These are phyloP conservation scores for Lamprotornis superbus DNA, from an alignment of 2,113 vertebrate genomes.

Conservation along the genomic window DNA sequence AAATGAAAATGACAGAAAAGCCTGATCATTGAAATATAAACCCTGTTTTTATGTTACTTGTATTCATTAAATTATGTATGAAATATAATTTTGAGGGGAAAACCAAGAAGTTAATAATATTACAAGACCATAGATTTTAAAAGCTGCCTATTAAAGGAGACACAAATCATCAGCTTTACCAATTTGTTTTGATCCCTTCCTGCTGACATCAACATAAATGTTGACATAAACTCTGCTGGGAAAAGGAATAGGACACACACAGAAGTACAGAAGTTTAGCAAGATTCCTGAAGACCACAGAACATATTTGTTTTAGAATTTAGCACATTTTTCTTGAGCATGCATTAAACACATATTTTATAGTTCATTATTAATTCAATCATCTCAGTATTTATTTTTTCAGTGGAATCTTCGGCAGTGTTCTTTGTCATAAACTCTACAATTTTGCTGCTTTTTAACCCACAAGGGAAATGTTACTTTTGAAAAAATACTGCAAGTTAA, in stretches of 20 bases:
- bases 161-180: background rate
- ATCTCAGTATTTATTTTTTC: background rate
- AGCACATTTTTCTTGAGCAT: background rate
- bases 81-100: background rate
- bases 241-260: background rate
- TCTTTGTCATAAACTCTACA: background rate
- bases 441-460: background rate
- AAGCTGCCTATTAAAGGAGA: constrained; percentile 5
- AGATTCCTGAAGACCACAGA: constrained; percentile 20
- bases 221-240: background rate
- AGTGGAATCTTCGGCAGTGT: background rate
- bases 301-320: background rate
- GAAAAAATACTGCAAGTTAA: background rate
- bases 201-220: background rate
- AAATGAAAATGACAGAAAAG: constrained; percentile 1
- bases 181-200: background rate
- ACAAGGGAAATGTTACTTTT: background rate
- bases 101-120: background rate
- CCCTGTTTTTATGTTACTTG: background rate
- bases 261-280: background rate
- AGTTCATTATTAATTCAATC: background rate
- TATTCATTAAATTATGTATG: background rate
- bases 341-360: background rate
- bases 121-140: background rate
- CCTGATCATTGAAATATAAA: background rate